Conservation (phyloP, 2,797 vertebrate species). For the Melanotaenia parkinsoni region DNA sequence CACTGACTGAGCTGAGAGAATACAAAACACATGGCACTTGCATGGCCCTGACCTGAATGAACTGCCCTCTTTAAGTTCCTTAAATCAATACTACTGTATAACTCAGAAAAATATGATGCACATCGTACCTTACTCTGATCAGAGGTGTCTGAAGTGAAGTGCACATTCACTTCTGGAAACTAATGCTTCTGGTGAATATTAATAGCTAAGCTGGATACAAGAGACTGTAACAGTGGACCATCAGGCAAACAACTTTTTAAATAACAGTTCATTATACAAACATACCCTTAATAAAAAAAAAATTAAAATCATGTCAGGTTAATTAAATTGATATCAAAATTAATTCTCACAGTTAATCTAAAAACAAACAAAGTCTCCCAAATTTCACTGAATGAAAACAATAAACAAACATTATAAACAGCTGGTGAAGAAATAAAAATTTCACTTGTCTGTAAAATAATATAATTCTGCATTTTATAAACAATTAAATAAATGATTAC, state of each 20-base stretch:
- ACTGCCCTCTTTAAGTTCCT: neutral
- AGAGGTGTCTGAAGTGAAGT: neutral
- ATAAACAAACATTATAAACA: no score
- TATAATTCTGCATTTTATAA: no score
- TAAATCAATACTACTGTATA: neutral
- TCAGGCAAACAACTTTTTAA: no score
- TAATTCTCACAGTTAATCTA: neutral
- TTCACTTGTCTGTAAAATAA: no score
- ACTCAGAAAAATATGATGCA: neutral
- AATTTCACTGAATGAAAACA: no score
- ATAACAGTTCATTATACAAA: conserved; percentile 33
- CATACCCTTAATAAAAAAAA: neutral
- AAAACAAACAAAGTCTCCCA: no score
- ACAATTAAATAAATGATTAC: neutral
- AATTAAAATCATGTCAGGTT: neutral
- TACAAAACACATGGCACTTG: conserved; percentile 4
- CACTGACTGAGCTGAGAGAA: conserved; percentile 28
- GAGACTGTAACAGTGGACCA: neutral
- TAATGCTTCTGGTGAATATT: neutral
- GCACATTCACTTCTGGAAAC: neutral
- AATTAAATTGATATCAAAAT: neutral
- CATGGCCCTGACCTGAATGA: conserved; percentile 8
- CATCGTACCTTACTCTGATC: neutral
- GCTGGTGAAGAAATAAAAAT: no score
- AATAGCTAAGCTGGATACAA: neutral